Evolutionary conservation across 2,888 invertebrate species (phyloP), one percentile per base, ranked within the genome.

Genomic region (Noctua janthina): DNA sequence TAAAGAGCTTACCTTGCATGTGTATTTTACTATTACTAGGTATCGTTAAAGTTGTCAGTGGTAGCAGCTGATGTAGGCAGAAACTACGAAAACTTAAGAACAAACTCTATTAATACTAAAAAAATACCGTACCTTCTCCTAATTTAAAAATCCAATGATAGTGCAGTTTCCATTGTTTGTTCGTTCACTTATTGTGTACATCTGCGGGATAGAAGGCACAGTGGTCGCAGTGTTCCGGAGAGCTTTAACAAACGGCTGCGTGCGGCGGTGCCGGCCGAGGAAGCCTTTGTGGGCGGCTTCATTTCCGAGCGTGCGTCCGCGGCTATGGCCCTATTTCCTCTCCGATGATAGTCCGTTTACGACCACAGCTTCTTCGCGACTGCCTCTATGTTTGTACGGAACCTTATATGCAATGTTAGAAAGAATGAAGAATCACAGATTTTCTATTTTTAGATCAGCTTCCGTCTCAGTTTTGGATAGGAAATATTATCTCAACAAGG

Each of bases 231-330:
- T 79, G 72, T 85, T 80, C 88, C 86, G 80, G 76, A 76, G 87
- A 64, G 78, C 54, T 86, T 87, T 85, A 88, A 88, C 86, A 85
- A 83, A 83, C 83, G 87, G 87, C 89, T 91, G 92, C 91, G 91
- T 91, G 91, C 87, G 85, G 86, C 51, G n/a, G 56, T 43, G 15
- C 66, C 29, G 20, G 64, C 49, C 83, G 87, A 88, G 93, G 93
- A 92, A 93, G 89, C 88, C 86, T 84, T 89, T 89, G 91, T 87
- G 92, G 93, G 89, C 84, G 86, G 90, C 81, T 94, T 95, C 93
- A 95, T 95, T 95, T 95, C 95, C 95, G 94, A 91, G 93, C 93
- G 93, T 93, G 93, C 91, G 91, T 89, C 90, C 91, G 92, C 90
- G 91, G 91, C 90, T 88, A 83, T 85, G 86, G 85, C 88, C 90